Evolutionary conservation across 2,113 vertebrate genomes (phyloP).

Genomic region (Scatophagus argus): DNA sequence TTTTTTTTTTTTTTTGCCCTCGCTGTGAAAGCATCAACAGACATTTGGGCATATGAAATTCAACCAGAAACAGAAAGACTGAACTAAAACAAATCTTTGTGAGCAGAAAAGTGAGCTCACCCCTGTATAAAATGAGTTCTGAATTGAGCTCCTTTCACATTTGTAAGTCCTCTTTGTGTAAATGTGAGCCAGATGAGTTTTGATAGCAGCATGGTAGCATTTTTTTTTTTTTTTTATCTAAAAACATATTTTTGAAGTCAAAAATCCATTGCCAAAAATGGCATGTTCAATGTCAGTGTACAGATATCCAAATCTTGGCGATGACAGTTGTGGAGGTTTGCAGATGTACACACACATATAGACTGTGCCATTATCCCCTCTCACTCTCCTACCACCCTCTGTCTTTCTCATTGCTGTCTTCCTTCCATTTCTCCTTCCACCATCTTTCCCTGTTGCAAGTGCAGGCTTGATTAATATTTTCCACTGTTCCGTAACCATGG

Average conservation of each 20-base stretch:
- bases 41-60: conserved; percentile 65
- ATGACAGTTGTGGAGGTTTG: conserved; percentile 43
- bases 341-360: conserved; percentile 29
- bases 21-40: conserved; percentile 65
- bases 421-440: conserved; percentile 65
- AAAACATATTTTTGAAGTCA: conserved; percentile 20
- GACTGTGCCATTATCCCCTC: conserved; percentile 51
- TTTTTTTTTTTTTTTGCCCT: conserved; percentile 41
- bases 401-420: conserved; percentile 58
- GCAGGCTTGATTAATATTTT: conserved; percentile 99
- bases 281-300: conserved; percentile 41
- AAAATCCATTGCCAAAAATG: conserved; percentile 44
- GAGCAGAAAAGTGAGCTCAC: conserved; percentile 72
- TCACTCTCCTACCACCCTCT: conserved; percentile 46
- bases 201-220: conserved; percentile 28
- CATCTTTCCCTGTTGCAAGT: conserved; percentile 77
- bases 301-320: conserved; percentile 37
- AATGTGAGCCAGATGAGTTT: conserved; percentile 42
- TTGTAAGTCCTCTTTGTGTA: conserved; percentile 52
- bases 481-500: conserved; percentile 99
- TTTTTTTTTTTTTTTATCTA: conserved; percentile 32
- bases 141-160: conserved; percentile 68
- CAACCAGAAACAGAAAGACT: conserved; percentile 61
- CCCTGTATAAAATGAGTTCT: conserved; percentile 69
- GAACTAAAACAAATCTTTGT: conserved; percentile 72